Conservation (phyloP, 2,113 vertebrate species). For the Osmerus mordax region DNA sequence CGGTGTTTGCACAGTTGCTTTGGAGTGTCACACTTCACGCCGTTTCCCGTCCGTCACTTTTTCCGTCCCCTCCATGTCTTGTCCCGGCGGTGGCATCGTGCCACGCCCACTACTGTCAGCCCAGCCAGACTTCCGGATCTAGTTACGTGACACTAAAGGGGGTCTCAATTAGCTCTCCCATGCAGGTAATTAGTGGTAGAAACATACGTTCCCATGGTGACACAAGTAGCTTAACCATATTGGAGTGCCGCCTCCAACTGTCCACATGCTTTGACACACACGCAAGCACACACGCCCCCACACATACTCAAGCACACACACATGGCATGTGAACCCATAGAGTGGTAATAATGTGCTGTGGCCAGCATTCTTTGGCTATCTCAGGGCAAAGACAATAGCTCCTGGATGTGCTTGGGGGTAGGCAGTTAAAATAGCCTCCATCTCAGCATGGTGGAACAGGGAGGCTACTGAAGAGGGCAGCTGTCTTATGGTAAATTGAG, state of each 20-base stretch:
- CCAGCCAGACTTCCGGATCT: conserved; percentile 20
- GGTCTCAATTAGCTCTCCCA: conserved; percentile 54
- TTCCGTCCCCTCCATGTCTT: neutral
- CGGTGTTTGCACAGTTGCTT: conserved; percentile 16
- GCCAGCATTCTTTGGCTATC: conserved; percentile 55
- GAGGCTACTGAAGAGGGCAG: conserved; percentile 44
- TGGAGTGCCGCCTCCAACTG: neutral
- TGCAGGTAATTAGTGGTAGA: conserved; percentile 62
- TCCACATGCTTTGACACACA: conserved; percentile 9
- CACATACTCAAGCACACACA: conserved; percentile 12
- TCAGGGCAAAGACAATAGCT: conserved; percentile 62
- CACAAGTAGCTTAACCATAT: neutral
- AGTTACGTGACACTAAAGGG: conserved; percentile 36
- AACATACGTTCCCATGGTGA: conserved; percentile 55
- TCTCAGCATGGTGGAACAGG: conserved; percentile 39
- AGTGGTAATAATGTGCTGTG: conserved; percentile 20
- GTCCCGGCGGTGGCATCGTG: neutral
- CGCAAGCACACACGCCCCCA: conserved; percentile 18
- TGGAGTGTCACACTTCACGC: conserved; percentile 8
- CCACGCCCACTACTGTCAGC: conserved; percentile 4
- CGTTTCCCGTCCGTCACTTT: conserved; percentile 6
- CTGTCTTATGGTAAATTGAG: conserved; percentile 51
- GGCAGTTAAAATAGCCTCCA: conserved; percentile 60
- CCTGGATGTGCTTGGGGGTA: conserved; percentile 32
- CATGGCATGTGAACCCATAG: neutral